Evolutionary conservation across 2,113 vertebrate species (phyloP), one percentile per base, ranked within the genome.

Genomic region (Laticauda laticaudata): DNA sequence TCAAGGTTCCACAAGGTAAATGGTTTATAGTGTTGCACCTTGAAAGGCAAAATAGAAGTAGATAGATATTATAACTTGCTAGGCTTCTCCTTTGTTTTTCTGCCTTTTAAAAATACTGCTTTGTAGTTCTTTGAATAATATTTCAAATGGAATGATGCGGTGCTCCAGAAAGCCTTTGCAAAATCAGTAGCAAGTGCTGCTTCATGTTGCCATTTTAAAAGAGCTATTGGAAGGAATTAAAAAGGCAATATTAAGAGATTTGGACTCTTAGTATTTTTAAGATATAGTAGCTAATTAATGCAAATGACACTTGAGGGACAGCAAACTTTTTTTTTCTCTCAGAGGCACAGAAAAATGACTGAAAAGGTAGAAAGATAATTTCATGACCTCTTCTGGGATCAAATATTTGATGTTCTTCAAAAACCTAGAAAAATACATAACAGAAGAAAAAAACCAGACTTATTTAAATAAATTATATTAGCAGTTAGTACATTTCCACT

Each of bases 331-430:
- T 75, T 90, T 51, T 3, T 0, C 5, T 14, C 91, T 92, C 11
- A 0, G 0, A 91, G 34, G 51, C n/a, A 0, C 14, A 5, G 57
- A 56, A 26, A 51, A 59, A 23, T 55, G 24, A 12, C n/a, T 56
- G 29, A 91, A 34, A 51, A 8, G 89, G 81, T 11, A 87, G 39
- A 20, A 57, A 87, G n/a, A 57, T 92, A 69, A n/a, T 39, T 0
- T 12, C 48, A 59, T 59, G 69, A 1, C 0, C 90, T 10, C 92
- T 93, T 20, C 81, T 64, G 89, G 55, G 92, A 48, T 45, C 6
- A 90, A 93, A 94, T 56, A 15, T 11, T 26, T 64, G 55, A 51
- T 23, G 3, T 18, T n/a, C 48, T 92, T 96, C 87, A 43, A 94
- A 86, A 89, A 26, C 21, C 1, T 55, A 54, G 34, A 94, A 91